A percentile compares a stretch with the other conserved stretches of the same genome.
These are phyloP conservation scores for Pogonocherus hispidulus DNA, from an alignment of 2,888 invertebrate species.

Conservation along the genomic window DNA sequence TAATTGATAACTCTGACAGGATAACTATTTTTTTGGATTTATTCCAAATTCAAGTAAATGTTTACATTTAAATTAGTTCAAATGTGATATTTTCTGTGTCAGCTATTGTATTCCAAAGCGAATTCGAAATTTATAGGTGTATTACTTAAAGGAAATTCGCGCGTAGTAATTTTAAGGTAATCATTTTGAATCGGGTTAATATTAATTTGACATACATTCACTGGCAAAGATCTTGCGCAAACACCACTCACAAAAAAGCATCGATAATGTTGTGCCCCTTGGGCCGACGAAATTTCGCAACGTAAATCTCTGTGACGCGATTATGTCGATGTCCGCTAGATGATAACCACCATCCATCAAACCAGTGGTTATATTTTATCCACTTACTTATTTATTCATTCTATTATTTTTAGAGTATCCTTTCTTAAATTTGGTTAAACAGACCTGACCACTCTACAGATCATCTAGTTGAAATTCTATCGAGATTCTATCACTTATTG, in stretches of 20 bases:
- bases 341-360: background rate
- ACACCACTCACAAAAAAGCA: background rate
- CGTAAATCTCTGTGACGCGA: background rate
- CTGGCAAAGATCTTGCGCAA: background rate
- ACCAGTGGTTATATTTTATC: too few species aligned
- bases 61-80: too few species aligned
- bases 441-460: too few species aligned
- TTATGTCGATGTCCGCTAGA: background rate
- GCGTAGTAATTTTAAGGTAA: slow-evolving; percentile 8
- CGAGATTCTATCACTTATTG: too few species aligned
- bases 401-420: too few species aligned
- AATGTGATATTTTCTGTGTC: background rate
- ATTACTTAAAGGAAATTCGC: slow-evolving; percentile 10
- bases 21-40: too few species aligned
- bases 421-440: too few species aligned
- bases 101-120: slow-evolving; percentile 17
- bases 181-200: slow-evolving; percentile 18
- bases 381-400: too few species aligned
- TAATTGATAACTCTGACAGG: too few species aligned
- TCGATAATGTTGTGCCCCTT: background rate
- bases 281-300: background rate
- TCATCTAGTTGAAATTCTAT: too few species aligned
- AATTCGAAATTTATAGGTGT: slow-evolving; percentile 21
- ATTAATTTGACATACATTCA: slow-evolving; percentile 16
- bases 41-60: too few species aligned